Evolutionary conservation across 2,888 invertebrate genomes (phyloP), one percentile per base, ranked within the genome.

Genomic region (Tortricodes alternella): DNA sequence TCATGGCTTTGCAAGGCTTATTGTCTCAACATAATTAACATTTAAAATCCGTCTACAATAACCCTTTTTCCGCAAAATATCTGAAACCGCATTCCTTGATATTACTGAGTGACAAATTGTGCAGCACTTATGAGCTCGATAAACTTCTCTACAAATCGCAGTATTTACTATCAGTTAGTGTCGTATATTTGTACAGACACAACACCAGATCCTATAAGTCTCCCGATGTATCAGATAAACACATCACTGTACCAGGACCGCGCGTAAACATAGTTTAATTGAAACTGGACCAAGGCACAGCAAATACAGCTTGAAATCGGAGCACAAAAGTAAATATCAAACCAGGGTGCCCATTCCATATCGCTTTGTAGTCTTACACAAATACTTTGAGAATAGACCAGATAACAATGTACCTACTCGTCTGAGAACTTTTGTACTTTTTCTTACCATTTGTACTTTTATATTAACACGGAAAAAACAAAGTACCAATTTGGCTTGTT

Each of bases 271-370:
- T 59, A 58, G 61, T 66, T 65, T 62, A 67, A 72, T 68, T 68
- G 65, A 63, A 64, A 66, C 67, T 63, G 39, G 60, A 61, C 60
- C 55, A 51, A 51, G 48, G 52, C 49, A 58, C 53, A 50, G 69
- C 64, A 66, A 68, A 73, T 61, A 68, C 61, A 57, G 61, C 56
- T 53, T 59, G 56, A 61, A 55, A 55, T 58, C 46, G 41, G 58
- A 63, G 53, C 63, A 62, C 67, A 62, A 65, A 67, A 63, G 68
- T 68, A 64, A 70, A 71, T 66, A 71, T 67, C 62, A 64, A 52
- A 35, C 53, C 43, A 55, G 50, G 58, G 24, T 51, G 48, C 16
- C 24, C 39, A 41, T 44, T 53, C 50, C 29, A 34, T 46, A 43
- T 35, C 39, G 46, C 18, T 19, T n/a, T 21, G 13, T 34, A 6